Evolutionary conservation across 1,140 invertebrate genomes (phyloP).

Genomic region (Schlechtendalia chinensis): DNA sequence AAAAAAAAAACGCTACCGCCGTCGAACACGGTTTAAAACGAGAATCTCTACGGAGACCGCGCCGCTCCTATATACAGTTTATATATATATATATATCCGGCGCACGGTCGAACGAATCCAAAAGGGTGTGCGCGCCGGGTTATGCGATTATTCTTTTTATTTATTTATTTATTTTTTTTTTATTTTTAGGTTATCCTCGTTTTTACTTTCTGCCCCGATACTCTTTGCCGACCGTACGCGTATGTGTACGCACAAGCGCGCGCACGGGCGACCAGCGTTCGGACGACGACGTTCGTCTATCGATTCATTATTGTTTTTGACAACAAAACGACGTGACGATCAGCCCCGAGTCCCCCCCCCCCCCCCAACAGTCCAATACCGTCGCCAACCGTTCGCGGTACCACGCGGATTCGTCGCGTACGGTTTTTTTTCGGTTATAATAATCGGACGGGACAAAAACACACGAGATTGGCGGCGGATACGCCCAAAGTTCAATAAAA

Average conservation of each 20-base stretch:
- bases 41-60: not conserved
- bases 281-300: slow-evolving; percentile 5
- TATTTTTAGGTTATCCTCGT: slow-evolving; percentile 19
- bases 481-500: slow-evolving; percentile 48
- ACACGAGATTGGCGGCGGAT: slow-evolving; percentile 28
- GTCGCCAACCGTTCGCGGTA: too few relatives aligned
- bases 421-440: too few relatives aligned
- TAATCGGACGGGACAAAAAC: slow-evolving; percentile 35
- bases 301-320: not conserved
- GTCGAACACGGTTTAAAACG: slow-evolving; percentile 30
- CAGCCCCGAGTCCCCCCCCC: slow-evolving; percentile 21
- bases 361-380: too few relatives aligned
- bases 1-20: not conserved
- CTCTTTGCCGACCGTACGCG: too few relatives aligned
- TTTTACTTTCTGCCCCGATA: slow-evolving; percentile 12
- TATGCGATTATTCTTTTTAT: slow-evolving; percentile 22
- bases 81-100: too few relatives aligned
- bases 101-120: slow-evolving; percentile 32
- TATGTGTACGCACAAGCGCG: too few relatives aligned
- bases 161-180: not conserved
- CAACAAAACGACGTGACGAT: not conserved
- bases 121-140: slow-evolving; percentile 1
- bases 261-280: not conserved
- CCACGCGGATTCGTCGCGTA: too few relatives aligned
- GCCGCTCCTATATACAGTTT: too few relatives aligned